Conservation (phyloP, 2,113 vertebrate species). For the Cygnus buccinator region DNA sequence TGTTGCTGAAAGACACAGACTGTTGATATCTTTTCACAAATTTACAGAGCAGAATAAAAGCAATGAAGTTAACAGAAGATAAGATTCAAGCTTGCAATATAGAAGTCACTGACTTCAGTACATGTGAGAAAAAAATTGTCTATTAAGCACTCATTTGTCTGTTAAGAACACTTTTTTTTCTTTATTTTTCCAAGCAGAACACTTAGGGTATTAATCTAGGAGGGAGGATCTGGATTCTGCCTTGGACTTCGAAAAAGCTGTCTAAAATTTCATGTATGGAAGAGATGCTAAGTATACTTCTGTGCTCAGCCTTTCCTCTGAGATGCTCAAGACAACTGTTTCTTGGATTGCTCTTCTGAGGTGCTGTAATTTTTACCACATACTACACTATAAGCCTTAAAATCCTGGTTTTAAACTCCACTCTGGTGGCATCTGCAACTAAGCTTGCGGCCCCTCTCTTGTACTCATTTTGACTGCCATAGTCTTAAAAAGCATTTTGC, state of each 20-base stretch:
- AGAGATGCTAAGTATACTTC: neutral
- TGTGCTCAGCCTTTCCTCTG: neutral
- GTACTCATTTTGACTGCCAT: neutral
- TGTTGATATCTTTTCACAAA: neutral
- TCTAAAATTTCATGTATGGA: neutral
- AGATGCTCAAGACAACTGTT: neutral
- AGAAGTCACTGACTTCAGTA: neutral
- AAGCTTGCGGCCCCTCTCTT: neutral
- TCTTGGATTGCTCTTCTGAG: neutral
- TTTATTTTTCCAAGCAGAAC: neutral
- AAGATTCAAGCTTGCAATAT: neutral
- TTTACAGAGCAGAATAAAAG: neutral
- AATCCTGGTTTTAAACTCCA: neutral
- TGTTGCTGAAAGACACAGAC: neutral
- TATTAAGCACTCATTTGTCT: neutral
- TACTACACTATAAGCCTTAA: neutral
- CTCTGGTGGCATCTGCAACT: fast-evolving
- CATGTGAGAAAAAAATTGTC: neutral
- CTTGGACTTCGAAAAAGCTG: neutral
- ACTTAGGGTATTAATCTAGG: neutral
- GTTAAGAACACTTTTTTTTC: neutral
- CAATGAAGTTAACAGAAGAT: neutral
- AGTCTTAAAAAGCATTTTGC: neutral
- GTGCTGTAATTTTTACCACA: neutral
- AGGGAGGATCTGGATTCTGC: neutral